phyloP scores from a whole-genome alignment of 2,113 vertebrate species.

The Crotalus horridus region DNA sequence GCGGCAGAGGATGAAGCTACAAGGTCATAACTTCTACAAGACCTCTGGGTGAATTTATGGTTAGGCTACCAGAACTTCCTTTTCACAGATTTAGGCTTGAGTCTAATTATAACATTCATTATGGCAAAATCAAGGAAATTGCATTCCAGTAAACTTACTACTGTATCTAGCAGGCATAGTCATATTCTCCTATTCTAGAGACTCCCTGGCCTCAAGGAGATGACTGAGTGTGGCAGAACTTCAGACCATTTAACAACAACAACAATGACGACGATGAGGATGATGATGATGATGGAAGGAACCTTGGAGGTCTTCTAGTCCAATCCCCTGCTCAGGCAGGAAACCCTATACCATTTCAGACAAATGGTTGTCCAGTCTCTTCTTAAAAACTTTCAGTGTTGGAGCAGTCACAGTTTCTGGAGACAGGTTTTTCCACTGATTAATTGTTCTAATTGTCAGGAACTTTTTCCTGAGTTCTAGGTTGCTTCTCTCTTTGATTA shows the following conservation, averaged over 20 bases:
- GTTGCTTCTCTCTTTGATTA: too few species aligned
- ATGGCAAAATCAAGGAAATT: background rate
- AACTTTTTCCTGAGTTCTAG: too few species aligned
- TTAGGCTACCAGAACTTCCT: background rate
- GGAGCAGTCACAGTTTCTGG: too few species aligned
- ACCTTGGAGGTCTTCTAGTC: too few species aligned
- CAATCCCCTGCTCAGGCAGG: too few species aligned
- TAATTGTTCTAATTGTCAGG: too few species aligned
- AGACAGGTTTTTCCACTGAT: too few species aligned
- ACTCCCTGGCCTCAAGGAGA: background rate
- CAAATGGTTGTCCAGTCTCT: too few species aligned
- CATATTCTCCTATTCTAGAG: background rate
- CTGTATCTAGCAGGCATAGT: background rate
- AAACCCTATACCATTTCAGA: too few species aligned
- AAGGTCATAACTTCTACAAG: background rate
- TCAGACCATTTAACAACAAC: background rate
- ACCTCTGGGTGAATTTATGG: background rate
- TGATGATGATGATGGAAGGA: too few species aligned
- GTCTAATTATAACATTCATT: background rate
- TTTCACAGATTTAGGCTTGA: background rate
- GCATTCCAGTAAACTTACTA: background rate
- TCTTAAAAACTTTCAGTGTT: too few species aligned
- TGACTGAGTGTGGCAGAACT: background rate
- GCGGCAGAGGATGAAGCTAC: background rate
- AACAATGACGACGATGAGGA: too few species aligned